These are phyloP conservation scores for Lates calcarifer DNA, from an alignment of 2,113 vertebrate genomes.

Conservation along the genomic window DNA sequence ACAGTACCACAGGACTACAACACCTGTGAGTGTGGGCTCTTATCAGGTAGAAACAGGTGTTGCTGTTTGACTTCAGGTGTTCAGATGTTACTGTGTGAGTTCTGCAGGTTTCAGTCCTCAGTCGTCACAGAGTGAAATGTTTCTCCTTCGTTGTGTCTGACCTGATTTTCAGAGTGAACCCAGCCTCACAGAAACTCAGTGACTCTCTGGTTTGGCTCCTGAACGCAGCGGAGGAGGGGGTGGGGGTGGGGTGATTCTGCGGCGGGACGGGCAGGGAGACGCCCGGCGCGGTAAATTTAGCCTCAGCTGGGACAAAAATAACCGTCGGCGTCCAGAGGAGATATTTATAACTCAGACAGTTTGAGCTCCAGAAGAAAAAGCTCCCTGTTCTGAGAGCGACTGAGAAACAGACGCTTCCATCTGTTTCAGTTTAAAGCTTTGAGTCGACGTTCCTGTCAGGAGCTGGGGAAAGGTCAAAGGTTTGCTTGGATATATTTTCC, in stretches of 20 bases:
- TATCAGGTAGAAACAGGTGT: too few relatives aligned
- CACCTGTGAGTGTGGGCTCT: too few relatives aligned
- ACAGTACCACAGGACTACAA: too few relatives aligned
- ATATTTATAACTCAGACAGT: conserved; percentile 54
- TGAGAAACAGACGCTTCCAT: too few relatives aligned
- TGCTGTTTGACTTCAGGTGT: too few relatives aligned
- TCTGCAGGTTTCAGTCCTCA: too few relatives aligned
- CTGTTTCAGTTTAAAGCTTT: too few relatives aligned
- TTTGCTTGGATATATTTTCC: too few relatives aligned
- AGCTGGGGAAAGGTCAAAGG: too few relatives aligned
- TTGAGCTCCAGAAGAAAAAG: conserved; percentile 5
- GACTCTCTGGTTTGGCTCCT: conserved; percentile 21
- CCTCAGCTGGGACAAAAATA: conserved; percentile 66
- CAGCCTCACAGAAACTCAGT: neutral
- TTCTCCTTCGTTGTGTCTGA: neutral
- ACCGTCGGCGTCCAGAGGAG: neutral
- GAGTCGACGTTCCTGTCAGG: too few relatives aligned
- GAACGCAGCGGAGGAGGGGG: neutral
- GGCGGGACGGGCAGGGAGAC: conserved; percentile 46
- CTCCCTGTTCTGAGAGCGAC: conserved; percentile 6
- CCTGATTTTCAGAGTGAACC: neutral
- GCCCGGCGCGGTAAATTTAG: conserved; percentile 65
- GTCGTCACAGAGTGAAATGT: too few relatives aligned
- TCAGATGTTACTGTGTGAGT: too few relatives aligned
- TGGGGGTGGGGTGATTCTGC: neutral